Evolutionary conservation across 2,797 vertebrate species (phyloP), one percentile per base, ranked within the genome.

Genomic region (Vespertilio murinus): DNA sequence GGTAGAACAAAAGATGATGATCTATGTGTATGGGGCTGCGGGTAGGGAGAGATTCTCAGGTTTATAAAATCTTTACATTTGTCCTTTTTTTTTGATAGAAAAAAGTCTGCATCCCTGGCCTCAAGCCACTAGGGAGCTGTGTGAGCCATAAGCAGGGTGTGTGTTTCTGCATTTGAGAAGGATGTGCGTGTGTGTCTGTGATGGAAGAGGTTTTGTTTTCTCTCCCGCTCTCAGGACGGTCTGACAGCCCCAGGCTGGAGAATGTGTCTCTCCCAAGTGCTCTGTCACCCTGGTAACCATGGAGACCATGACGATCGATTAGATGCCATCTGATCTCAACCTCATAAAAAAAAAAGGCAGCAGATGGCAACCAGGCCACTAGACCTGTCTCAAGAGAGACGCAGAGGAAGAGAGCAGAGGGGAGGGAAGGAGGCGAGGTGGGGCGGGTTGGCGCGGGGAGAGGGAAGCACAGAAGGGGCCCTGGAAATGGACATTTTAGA

Each of bases 241-340:
- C 98, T 98, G 98, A 97, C 98, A 98, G 98, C 98, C 98, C 97
- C 97, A 97, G 98, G 98, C 98, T 98, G 95, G 97, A 98, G 97
- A 98, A 96, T 97, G 97, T 98, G 97, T 98, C 97, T 98, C 97
- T 98, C 98, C 97, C 98, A 98, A 98, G 98, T 98, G 98, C 98
- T 98, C 98, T 98, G 98, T 98, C 98, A 98, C 98, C 98, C 98
- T 96, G 98, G 99, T 99, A 98, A 98, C 98, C 99, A 99, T 99
- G 98, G 99, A 98, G 98, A 99, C 99, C 96, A 98, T 98, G 97
- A 98, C 98, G 98, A 99, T 99, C 98, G 98, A 99, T 99, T 99
- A 98, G 97, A 98, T 98, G 98, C 98, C 99, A 99, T 98, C 98
- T 98, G 98, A 99, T 99, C 98, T 98, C 98, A 98, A 98, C 98